Percentiles rank a stretch among this genome's conserved stretches.
Evolutionary conservation across 2,113 vertebrate genomes (phyloP).

Genomic region (Scophthalmus maximus): DNA sequence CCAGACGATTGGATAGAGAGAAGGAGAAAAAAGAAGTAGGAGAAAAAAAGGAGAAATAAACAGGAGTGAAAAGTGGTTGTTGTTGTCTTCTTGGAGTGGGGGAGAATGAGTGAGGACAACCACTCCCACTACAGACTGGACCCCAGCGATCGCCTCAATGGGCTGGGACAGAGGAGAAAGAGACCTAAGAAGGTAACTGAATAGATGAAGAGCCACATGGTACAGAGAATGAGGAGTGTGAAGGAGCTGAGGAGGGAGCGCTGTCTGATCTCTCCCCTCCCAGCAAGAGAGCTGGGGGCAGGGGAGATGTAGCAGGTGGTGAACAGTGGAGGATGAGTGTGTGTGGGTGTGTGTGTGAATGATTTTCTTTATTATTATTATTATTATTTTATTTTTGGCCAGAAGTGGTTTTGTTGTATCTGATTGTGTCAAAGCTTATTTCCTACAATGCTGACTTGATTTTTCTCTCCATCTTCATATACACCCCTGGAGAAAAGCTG

Average conservation of each 20-base stretch:
- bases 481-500: neutral
- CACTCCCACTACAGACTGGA: slow-evolving; percentile 90
- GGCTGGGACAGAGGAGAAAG: slow-evolving; percentile 87
- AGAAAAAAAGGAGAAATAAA: slow-evolving; percentile 26
- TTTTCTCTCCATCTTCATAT: neutral
- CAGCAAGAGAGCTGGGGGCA: neutral
- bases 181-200: slow-evolving; percentile 92
- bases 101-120: slow-evolving; percentile 81
- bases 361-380: neutral
- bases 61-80: neutral
- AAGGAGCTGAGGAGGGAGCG: neutral
- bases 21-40: neutral
- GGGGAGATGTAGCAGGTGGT: slow-evolving; percentile 36
- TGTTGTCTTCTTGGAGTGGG: neutral
- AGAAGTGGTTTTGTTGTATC: slow-evolving; percentile 1
- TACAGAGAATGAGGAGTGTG: neutral
- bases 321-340: neutral
- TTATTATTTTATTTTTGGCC: neutral
- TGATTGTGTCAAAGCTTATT: neutral
- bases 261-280: too few species aligned
- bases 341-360: neutral
- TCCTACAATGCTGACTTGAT: neutral
- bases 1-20: slow-evolving; percentile 10
- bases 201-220: slow-evolving; percentile 53
- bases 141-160: slow-evolving; percentile 89